Evolutionary conservation across 2,113 vertebrate genomes (phyloP).

Genomic region (Scalopus aquaticus): DNA sequence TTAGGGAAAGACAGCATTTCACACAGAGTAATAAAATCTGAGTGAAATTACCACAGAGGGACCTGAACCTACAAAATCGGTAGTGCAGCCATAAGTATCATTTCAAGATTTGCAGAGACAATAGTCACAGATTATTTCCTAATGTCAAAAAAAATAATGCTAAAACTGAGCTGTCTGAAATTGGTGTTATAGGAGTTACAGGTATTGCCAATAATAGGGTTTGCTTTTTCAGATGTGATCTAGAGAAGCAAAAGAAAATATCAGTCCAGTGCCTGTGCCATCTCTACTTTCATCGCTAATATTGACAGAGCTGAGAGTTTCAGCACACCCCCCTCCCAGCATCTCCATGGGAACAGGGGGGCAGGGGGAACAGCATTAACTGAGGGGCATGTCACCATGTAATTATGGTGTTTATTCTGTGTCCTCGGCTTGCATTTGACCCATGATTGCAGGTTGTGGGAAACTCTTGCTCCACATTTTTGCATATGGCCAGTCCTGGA

Average conservation of each 20-base stretch:
- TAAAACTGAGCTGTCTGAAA: not conserved
- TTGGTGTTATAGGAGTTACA: not conserved
- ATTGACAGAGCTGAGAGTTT: not conserved
- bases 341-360: rapidly evolving
- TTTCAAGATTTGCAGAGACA: not conserved
- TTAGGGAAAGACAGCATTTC: not conserved
- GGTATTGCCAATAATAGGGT: not conserved
- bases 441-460: too few species aligned
- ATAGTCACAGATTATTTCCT: not conserved
- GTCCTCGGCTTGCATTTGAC: not conserved
- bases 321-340: not conserved
- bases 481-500: not conserved
- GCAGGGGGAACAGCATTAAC: not conserved
- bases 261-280: not conserved
- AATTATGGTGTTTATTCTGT: not conserved
- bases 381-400: rapidly evolving
- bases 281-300: not conserved
- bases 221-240: not conserved
- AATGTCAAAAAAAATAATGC: not conserved
- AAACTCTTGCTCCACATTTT: not conserved
- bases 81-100: not conserved
- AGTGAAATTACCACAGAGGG: not conserved
- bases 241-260: not conserved
- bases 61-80: not conserved
- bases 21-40: not conserved